Evolutionary conservation across 1,140 invertebrate genomes (phyloP), one percentile per base, ranked within the genome.

Genomic region (Metaphire vulgaris): DNA sequence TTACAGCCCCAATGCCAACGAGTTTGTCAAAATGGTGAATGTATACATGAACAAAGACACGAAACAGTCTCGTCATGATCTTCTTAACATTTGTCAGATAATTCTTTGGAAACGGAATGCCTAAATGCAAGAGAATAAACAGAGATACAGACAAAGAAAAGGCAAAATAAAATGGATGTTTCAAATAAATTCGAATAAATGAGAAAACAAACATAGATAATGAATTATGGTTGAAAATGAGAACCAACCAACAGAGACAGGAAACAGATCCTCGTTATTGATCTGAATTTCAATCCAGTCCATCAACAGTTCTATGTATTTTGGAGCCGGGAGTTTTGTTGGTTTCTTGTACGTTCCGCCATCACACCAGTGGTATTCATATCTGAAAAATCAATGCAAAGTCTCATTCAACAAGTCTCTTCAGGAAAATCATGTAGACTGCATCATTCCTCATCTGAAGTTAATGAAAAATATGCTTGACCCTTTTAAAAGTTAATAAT

Each of bases 11-110:
- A 81, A 96, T 92, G 31, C 91, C 89, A 33, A 94, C 90, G 78
- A 97, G 90, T n/a, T n/a, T n/a, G n/a, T n/a, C n/a, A n/a, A n/a
- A n/a, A n/a, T n/a, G n/a, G n/a, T n/a, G n/a, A n/a, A 97, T 96
- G 83, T 97, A 97, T n/a, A 97, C 93, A 87, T 97, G 95, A 0
- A 97, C 95, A 88, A 97, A 97, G 0, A 97, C 94, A 81, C 95
- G 87, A 84, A 95, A 97, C n/a, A 97, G 86, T 75, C 95, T 87
- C 0, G 94, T 95, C 69, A 97, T 86, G 78, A 97, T 95, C 87
- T 97, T 97, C 81, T 93, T 91, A 82, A 93, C 94, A 1, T 92
- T 87, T 41, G 86, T 85, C 16, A 89, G 86, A 87, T 96, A 97
- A 73, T 92, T 92, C 83, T 92, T 94, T 14, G 95, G 95, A 88